A percentile compares a stretch with the other conserved stretches of the same genome.
phyloP scores from a whole-genome alignment of 1,140 invertebrate genomes.

The Cephus cinctus region DNA sequence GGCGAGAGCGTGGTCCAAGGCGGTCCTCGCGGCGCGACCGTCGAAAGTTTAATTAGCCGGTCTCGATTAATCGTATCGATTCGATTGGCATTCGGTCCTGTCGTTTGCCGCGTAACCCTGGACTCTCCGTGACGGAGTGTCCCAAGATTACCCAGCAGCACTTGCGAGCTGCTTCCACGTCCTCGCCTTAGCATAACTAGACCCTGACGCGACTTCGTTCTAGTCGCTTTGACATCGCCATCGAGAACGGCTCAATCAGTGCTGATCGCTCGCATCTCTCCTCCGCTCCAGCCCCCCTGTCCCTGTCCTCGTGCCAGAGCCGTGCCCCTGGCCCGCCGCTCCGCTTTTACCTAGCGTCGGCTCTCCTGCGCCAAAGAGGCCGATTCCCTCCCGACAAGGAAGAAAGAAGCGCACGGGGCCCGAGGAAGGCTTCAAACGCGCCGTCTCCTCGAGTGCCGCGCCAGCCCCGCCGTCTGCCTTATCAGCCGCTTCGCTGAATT shows the following conservation, averaged over 20 bases:
- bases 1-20: too few species aligned
- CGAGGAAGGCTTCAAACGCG: constrained; percentile 29
- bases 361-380: constrained; percentile 27
- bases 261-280: background rate
- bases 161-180: too few species aligned
- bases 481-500: too few species aligned
- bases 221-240: too few species aligned
- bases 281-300: background rate
- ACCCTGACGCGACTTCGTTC: background rate
- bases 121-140: too few species aligned
- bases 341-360: constrained; percentile 12
- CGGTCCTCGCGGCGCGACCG: too few species aligned
- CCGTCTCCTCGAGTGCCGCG: constrained; percentile 26
- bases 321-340: constrained; percentile 11
- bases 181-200: background rate
- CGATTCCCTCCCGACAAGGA: constrained; percentile 26
- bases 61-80: too few species aligned
- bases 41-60: too few species aligned
- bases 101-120: too few species aligned
- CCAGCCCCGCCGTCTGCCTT: constrained; percentile 24
- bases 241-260: background rate
- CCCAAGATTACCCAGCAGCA: too few species aligned
- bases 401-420: constrained; percentile 10
- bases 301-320: background rate
- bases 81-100: too few species aligned